Base-by-base conservation (phyloP, 2,797 vertebrate species). In the Carduelis carduelis region DNA sequence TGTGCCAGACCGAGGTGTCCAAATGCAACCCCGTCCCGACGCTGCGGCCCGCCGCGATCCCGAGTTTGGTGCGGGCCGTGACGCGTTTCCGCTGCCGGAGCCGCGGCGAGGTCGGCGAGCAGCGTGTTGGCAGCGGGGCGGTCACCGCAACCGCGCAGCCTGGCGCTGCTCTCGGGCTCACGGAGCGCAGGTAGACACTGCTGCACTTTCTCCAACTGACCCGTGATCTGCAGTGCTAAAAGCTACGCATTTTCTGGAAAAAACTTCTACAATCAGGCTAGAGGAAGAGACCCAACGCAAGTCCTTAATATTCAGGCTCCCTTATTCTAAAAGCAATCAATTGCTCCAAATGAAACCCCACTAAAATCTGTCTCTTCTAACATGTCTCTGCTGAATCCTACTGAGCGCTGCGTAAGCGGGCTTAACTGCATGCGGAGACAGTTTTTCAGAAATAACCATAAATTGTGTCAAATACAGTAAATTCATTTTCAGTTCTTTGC, bases 61-160 rank as follows among this genome's bases (percentile, higher is more conserved):
- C 21, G 24, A 4, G 14, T 19, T 35, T 24, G n/a, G 53, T 9
- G 49, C 16, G 14, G 47, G 26, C 87, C 63, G 70, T 82, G 63
- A 75, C 70, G 87, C 43, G 49, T 56, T 82, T 83, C 78, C 87
- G 78, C 78, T 35, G 55, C 66, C 84, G 84, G 23, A 27, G 75
- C 50, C 8, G 22, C 0, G 65, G 2, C 3, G 49, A 22, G 49
- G 74, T 4, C 21, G 72, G 17, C 11, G 30, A 6, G 49, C 55
- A 0, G 72, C 20, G 46, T 2, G 47, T 0, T 7, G 5, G 17
- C 43, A 3, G 61, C 70, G 11, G 26, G 9, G 32, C 21, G 35
- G 30, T 15, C 41, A 4, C 1, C 4, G n/a, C 9, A 1, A 1
- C 1, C 0, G 7, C 7, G 27, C 26, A 3, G 27, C 11, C 19